A percentile compares a stretch with the other conserved stretches of the same genome.
Conservation (phyloP, 2,113 vertebrate genomes). For the Pelobates fuscus region DNA sequence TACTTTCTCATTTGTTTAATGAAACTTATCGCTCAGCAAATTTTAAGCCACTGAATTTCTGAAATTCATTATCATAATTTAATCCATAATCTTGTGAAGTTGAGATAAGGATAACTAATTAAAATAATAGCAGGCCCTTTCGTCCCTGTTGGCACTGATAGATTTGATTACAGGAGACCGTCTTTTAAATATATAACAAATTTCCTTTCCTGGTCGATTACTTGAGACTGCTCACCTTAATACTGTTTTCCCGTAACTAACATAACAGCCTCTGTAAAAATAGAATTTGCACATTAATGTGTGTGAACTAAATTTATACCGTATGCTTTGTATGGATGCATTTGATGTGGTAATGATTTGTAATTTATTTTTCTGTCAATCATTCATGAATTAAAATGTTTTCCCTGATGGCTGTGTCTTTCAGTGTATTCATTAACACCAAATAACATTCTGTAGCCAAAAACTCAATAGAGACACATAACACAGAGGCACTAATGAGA, state of each 20-base stretch:
- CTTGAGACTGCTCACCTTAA: neutral
- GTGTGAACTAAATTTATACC: neutral
- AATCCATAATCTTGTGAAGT: too few species aligned
- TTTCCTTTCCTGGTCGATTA: neutral
- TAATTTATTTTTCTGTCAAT: conserved; percentile 40
- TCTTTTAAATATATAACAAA: neutral
- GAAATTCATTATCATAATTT: too few species aligned
- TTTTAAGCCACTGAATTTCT: too few species aligned
- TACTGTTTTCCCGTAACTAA: neutral
- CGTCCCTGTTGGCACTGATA: too few species aligned
- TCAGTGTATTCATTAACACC: conserved; percentile 2
- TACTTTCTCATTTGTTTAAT: too few species aligned
- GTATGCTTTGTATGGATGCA: neutral
- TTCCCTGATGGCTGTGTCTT: neutral
- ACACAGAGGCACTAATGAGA: conserved; percentile 21
- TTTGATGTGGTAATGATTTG: conserved; percentile 31
- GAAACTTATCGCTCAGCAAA: too few species aligned
- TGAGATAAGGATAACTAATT: too few species aligned
- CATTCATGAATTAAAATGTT: conserved; percentile 21
- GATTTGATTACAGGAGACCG: too few species aligned
- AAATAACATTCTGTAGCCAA: conserved; percentile 9
- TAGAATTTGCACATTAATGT: neutral
- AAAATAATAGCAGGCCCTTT: neutral
- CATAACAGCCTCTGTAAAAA: neutral
- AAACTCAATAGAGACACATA: conserved; percentile 20